Evolutionary conservation across 2,797 vertebrate genomes (phyloP).

Genomic region (Graptemys geographica): DNA sequence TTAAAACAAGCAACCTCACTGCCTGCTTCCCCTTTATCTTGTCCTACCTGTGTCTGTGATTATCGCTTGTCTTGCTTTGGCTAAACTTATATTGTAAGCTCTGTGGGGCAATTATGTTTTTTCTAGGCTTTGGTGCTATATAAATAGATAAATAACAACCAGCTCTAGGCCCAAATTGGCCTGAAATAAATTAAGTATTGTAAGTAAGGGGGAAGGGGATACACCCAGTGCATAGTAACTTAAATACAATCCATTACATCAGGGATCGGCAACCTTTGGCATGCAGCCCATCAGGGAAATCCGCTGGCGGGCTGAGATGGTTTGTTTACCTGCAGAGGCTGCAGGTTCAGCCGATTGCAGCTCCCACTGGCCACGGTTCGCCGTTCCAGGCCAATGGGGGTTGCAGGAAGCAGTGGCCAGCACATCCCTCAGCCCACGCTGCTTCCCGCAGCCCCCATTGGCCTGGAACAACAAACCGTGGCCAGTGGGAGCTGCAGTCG

Average conservation of each 20-base stretch:
- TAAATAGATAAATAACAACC: not conserved
- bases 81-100: not conserved
- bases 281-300: no score
- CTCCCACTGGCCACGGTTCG: no score
- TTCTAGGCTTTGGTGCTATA: not conserved
- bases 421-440: no score
- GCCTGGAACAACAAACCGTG: no score
- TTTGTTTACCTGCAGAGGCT: no score
- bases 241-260: not conserved
- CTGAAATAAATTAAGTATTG: not conserved
- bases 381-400: no score
- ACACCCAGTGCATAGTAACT: rapidly evolving
- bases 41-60: not conserved
- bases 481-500: no score
- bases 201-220: not conserved
- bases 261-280: no score
- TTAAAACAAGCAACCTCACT: not conserved
- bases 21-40: not conserved
- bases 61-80: not conserved
- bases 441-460: no score
- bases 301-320: no score
- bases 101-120: not conserved
- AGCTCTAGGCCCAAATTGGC: not conserved
- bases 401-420: no score
- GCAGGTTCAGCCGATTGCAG: no score